Evolutionary conservation across 2,888 invertebrate genomes (phyloP), one percentile per base, ranked within the genome.

Genomic region (Aporophyla lueneburgensis): DNA sequence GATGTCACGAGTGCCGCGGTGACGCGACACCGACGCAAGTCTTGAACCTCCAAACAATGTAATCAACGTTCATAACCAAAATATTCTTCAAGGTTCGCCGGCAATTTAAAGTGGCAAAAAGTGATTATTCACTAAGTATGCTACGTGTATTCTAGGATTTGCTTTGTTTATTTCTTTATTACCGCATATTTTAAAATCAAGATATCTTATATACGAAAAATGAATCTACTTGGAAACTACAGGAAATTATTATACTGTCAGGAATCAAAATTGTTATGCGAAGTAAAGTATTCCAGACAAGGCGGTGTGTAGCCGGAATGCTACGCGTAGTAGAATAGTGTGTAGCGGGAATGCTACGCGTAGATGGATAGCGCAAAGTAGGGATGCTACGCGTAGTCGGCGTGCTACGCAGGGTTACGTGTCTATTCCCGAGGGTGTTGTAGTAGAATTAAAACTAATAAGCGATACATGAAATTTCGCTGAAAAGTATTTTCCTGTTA

Each of bases 81-180:
- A 81, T 81, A 63, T 72, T 72, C 72, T 71, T 66, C 71, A 86
- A 86, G 81, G 86, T 78, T 78, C 40, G 46, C 33, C 16, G 54
- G 62, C 74, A 66, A 82, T 78, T 80, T 74, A n/a, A 63, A 70
- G 73, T 51, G 4, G 74, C 78, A 66, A 82, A 78, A 86, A 82
- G 43, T 61, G 40, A 71, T 76, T 76, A 82, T 66, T 51, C 40
- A 46, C 27, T n/a, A 63, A 71, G 43, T 59, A 65, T 65, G 56
- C 24, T 65, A 63, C 33, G 61, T 76, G 59, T 80, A 58, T 78
- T 70, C 68, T 61, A 7, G 61, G 51, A 63, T 78, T 53, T 59
- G 51, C 16, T 49, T 70, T 70, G 51, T 61, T 49, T 68, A 58
- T 33, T 62, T 65, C 16, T 46, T 21, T 77, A 53, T 24, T 33